A percentile compares a stretch with the other conserved stretches of the same genome.
phyloP scores from a whole-genome alignment of 2,888 invertebrate genomes.

The Brachyopa scutellaris region DNA sequence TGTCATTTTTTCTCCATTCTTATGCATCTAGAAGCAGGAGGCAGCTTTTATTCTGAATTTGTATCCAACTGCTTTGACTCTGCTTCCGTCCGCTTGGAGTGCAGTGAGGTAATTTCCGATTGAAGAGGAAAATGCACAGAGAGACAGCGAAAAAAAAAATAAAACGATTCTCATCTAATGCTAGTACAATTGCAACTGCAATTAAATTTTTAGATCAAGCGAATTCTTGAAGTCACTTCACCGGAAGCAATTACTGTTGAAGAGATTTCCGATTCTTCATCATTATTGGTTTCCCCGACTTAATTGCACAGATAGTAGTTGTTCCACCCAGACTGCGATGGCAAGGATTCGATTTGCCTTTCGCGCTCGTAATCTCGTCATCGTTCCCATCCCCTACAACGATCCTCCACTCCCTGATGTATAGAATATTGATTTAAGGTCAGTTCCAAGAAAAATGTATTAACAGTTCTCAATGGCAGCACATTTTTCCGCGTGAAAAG shows the following conservation, averaged over 20 bases:
- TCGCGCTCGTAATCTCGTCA: neutral
- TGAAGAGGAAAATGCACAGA: slow-evolving; percentile 39
- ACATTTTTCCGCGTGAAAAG: too few species aligned
- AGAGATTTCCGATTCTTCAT: slow-evolving; percentile 70
- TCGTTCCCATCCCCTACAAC: neutral
- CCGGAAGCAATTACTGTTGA: slow-evolving; percentile 72
- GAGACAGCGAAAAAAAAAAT: slow-evolving; percentile 7
- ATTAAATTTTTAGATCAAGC: slow-evolving; percentile 72
- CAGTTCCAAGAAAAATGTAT: neutral
- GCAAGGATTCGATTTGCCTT: slow-evolving; percentile 13
- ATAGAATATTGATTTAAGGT: slow-evolving; percentile 39
- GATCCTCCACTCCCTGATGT: neutral
- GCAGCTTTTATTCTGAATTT: slow-evolving; percentile 51
- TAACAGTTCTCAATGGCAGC: too few species aligned
- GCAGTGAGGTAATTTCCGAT: slow-evolving; percentile 68
- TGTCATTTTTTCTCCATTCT: slow-evolving; percentile 46
- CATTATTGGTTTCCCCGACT: slow-evolving; percentile 72
- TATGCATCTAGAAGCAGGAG: slow-evolving; percentile 25
- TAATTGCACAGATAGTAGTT: slow-evolving; percentile 61
- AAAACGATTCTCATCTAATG: slow-evolving; percentile 28
- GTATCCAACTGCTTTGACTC: slow-evolving; percentile 42
- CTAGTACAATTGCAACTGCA: slow-evolving; percentile 64
- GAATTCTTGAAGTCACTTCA: slow-evolving; percentile 70
- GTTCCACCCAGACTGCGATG: neutral
- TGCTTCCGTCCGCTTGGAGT: slow-evolving; percentile 43